Percentiles rank a stretch among this genome's conserved stretches.
phyloP scores from a whole-genome alignment of 1,140 invertebrate genomes.

The Oryzaephilus surinamensis region DNA sequence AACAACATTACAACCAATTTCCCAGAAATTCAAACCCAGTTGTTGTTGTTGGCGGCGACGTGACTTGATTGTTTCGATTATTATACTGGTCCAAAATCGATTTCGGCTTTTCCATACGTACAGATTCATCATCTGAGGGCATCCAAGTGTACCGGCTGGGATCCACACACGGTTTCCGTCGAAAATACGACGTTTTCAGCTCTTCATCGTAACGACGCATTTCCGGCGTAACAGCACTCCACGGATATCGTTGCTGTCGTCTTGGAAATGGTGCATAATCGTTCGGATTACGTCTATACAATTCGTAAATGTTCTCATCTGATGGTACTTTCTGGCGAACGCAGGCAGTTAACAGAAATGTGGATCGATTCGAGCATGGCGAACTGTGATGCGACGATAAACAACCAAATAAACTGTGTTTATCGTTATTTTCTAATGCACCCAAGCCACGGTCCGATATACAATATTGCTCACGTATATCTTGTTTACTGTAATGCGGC shows the following conservation, averaged over 20 bases:
- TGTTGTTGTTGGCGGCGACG: slow-evolving; percentile 12
- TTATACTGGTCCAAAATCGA: slow-evolving; percentile 33
- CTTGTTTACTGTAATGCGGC: slow-evolving; percentile 73
- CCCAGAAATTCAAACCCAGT: background rate
- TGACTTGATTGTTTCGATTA: slow-evolving; percentile 12
- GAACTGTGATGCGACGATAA: slow-evolving; percentile 62
- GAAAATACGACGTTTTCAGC: slow-evolving; percentile 64
- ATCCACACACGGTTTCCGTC: slow-evolving; percentile 57
- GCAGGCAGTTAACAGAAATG: slow-evolving; percentile 73
- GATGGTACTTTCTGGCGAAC: slow-evolving; percentile 69
- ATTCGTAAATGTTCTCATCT: slow-evolving; percentile 71
- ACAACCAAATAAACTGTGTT: slow-evolving; percentile 54
- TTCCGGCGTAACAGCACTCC: slow-evolving; percentile 42
- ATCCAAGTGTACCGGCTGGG: slow-evolving; percentile 66
- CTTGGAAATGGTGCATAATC: slow-evolving; percentile 59
- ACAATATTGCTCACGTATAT: slow-evolving; percentile 83
- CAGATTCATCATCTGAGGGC: slow-evolving; percentile 60
- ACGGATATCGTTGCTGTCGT: slow-evolving; percentile 40
- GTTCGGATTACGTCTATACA: slow-evolving; percentile 34
- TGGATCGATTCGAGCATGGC: slow-evolving; percentile 43
- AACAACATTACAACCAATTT: background rate
- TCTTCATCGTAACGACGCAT: slow-evolving; percentile 53
- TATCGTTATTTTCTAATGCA: slow-evolving; percentile 53
- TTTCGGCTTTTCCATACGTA: slow-evolving; percentile 57
- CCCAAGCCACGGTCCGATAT: slow-evolving; percentile 81